A percentile compares a stretch with the other conserved stretches of the same genome.
Evolutionary conservation across 2,888 invertebrate species (phyloP).

Genomic region (Parasteatoda lunata): DNA sequence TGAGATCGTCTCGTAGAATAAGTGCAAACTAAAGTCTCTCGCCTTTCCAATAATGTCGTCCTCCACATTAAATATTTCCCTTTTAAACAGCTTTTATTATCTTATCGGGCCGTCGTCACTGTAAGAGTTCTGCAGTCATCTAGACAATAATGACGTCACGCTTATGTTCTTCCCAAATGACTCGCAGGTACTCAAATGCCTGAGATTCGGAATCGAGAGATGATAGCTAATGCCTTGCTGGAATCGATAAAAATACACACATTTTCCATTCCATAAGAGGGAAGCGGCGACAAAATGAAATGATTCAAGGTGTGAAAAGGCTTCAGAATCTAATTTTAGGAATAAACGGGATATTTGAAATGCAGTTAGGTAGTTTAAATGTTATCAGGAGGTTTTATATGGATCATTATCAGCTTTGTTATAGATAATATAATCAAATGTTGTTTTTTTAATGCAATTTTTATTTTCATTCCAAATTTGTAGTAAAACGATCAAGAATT

Average conservation of each 20-base stretch:
- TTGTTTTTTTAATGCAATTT: no score
- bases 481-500: no score
- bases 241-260: slow-evolving; percentile 44
- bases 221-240: slow-evolving; percentile 33
- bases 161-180: slow-evolving; percentile 27
- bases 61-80: slow-evolving; percentile 52
- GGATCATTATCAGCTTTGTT: no score
- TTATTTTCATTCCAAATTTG: no score
- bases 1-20: slow-evolving; percentile 16
- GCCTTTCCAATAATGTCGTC: slow-evolving; percentile 29
- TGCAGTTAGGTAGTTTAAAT: no score
- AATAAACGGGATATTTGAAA: no score
- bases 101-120: slow-evolving; percentile 24
- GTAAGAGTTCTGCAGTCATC: slow-evolving; percentile 18
- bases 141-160: slow-evolving; percentile 50
- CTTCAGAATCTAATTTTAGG: neutral
- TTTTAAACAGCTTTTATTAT: slow-evolving; percentile 58
- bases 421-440: no score
- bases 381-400: no score
- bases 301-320: neutral
- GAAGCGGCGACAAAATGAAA: slow-evolving; percentile 1
- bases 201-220: neutral
- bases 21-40: neutral
- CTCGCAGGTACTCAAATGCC: slow-evolving; percentile 26
- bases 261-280: slow-evolving; percentile 16